A percentile compares a stretch with the other conserved stretches of the same genome.
Conservation (phyloP, 2,888 invertebrate genomes). For the Lordiphosa fenestrarum region DNA sequence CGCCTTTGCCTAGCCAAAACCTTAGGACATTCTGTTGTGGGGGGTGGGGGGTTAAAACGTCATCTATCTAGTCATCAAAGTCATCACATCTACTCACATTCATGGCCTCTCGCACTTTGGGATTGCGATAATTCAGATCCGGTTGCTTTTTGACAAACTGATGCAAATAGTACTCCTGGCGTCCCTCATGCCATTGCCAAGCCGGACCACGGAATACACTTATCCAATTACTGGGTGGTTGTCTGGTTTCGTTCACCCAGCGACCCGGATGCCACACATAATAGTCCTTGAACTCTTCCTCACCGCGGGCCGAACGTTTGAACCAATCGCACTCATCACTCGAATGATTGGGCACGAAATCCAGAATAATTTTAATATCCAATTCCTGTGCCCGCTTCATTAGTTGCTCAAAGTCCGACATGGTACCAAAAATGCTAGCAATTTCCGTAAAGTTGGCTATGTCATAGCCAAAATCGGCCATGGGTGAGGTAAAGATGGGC, state of each 20-base stretch:
- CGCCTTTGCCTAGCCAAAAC: slow-evolving; percentile 89
- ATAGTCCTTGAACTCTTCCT: slow-evolving; percentile 85
- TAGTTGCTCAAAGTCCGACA: slow-evolving; percentile 85
- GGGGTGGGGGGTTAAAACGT: no score
- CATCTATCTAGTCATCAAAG: no score
- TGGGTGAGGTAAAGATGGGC: slow-evolving; percentile 88
- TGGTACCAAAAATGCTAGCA: slow-evolving; percentile 86
- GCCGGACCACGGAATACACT: slow-evolving; percentile 81
- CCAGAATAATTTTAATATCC: slow-evolving; percentile 84
- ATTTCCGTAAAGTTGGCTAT: slow-evolving; percentile 86
- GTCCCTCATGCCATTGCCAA: slow-evolving; percentile 85
- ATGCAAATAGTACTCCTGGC: slow-evolving; percentile 85
- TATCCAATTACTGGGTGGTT: slow-evolving; percentile 89
- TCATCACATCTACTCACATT: slow-evolving; percentile 73
- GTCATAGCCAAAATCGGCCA: slow-evolving; percentile 90
- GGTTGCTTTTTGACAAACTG: slow-evolving; percentile 84
- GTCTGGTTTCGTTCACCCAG: slow-evolving; percentile 56
- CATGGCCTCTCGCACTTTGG: slow-evolving; percentile 79
- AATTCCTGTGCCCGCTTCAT: slow-evolving; percentile 81
- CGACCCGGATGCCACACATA: slow-evolving; percentile 87
- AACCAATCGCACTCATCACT: slow-evolving; percentile 94
- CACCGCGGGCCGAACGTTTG: slow-evolving; percentile 84
- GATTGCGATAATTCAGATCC: slow-evolving; percentile 84
- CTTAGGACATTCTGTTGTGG: slow-evolving; percentile 83
- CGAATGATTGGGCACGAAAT: slow-evolving; percentile 88